Conservation (phyloP, 2,888 invertebrate genomes). For the Girardia tigrina region DNA sequence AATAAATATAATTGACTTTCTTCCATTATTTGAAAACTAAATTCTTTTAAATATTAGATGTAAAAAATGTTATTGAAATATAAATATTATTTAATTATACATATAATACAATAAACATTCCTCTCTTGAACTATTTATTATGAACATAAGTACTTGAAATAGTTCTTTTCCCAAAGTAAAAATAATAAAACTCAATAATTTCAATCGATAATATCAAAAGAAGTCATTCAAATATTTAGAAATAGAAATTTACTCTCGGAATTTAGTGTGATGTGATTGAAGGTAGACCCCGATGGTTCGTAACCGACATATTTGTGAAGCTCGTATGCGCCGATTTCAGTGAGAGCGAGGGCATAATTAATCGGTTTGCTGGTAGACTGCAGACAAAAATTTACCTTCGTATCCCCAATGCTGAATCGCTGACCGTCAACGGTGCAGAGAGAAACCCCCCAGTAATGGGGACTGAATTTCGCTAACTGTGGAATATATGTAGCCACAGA, state of each 20-base stretch:
- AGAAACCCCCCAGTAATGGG: slow-evolving; percentile 83
- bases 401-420: slow-evolving; percentile 65
- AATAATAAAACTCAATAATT: too few species aligned
- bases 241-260: slow-evolving; percentile 64
- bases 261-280: slow-evolving; percentile 85
- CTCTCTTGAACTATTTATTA: too few species aligned
- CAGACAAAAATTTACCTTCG: slow-evolving; percentile 74
- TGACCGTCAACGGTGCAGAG: slow-evolving; percentile 92
- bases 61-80: too few species aligned
- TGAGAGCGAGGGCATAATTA: slow-evolving; percentile 82
- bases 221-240: background rate
- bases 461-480: slow-evolving; percentile 72
- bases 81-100: too few species aligned
- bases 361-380: slow-evolving; percentile 77
- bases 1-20: too few species aligned
- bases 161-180: too few species aligned
- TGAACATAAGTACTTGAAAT: too few species aligned
- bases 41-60: too few species aligned
- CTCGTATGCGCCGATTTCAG: slow-evolving; percentile 71
- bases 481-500: slow-evolving; percentile 82
- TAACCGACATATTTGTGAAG: slow-evolving; percentile 92
- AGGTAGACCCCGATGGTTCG: slow-evolving; percentile 86
- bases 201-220: background rate
- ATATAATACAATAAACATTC: too few species aligned
- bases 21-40: too few species aligned